phyloP scores from a whole-genome alignment of 2,113 vertebrate species.

The Rhipidura dahli region DNA sequence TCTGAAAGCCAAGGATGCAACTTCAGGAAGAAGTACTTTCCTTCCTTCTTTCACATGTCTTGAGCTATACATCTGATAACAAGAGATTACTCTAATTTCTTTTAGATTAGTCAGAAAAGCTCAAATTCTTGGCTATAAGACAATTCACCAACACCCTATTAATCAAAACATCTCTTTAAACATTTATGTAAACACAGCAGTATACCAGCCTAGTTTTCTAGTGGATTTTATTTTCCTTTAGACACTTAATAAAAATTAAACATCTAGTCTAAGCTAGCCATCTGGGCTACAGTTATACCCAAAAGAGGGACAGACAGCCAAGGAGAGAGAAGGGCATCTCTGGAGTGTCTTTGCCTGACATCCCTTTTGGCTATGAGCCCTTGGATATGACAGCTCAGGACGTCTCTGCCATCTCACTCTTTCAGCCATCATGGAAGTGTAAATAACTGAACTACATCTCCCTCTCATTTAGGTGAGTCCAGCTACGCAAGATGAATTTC shows the following conservation, averaged over 20 bases:
- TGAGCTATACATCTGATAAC: not conserved
- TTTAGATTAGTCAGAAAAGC: not conserved
- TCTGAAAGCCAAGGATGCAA: not conserved
- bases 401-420: not conserved
- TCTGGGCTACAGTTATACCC: not conserved
- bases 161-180: not conserved
- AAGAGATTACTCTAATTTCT: not conserved
- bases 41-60: not conserved
- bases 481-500: not conserved
- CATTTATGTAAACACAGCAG: not conserved
- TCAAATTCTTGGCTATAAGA: not conserved
- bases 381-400: not conserved
- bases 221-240: not conserved
- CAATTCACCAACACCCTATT: not conserved
- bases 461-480: not conserved
- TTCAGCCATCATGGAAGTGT: not conserved
- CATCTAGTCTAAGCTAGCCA: not conserved
- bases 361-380: not conserved
- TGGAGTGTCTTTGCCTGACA: not conserved
- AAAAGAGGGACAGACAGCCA: not conserved
- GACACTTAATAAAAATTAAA: not conserved
- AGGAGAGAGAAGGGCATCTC: not conserved
- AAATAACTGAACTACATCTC: not conserved
- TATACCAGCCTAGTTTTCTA: not conserved
- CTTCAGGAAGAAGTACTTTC: not conserved